Evolutionary conservation across 2,113 vertebrate genomes (phyloP).

Genomic region (Oxyura jamaicensis): DNA sequence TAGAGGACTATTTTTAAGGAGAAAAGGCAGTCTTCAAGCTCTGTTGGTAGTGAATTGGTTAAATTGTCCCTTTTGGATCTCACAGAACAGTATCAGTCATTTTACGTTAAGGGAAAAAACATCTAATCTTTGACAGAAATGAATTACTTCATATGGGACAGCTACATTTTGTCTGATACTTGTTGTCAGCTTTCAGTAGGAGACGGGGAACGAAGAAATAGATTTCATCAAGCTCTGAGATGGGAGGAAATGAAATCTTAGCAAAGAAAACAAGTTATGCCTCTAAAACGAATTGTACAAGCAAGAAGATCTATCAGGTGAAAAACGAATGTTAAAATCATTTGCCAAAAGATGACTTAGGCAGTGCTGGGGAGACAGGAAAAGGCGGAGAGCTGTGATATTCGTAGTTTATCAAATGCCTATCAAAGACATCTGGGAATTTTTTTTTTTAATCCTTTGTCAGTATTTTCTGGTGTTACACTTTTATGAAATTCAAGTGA

Average conservation of each 20-base stretch:
- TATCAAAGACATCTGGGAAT: background rate
- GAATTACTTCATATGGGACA: slow-evolving; percentile 81
- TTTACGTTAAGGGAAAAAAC: slow-evolving; percentile 71
- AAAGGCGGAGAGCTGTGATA: slow-evolving; percentile 8
- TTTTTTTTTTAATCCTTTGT: background rate
- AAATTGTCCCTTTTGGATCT: slow-evolving; percentile 70
- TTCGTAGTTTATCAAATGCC: slow-evolving; percentile 59
- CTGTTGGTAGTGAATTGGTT: slow-evolving; percentile 60
- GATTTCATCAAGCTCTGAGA: slow-evolving; percentile 84
- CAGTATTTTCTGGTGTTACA: background rate
- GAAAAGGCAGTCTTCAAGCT: background rate
- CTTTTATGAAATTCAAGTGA: background rate
- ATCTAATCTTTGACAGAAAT: slow-evolving; percentile 85
- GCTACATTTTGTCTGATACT: slow-evolving; percentile 80
- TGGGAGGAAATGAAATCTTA: slow-evolving; percentile 84
- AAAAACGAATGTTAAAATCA: slow-evolving; percentile 78
- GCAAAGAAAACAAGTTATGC: slow-evolving; percentile 82
- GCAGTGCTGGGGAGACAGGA: slow-evolving; percentile 43
- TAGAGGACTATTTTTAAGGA: background rate
- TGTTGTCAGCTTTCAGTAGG: slow-evolving; percentile 78
- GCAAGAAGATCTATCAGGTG: slow-evolving; percentile 70
- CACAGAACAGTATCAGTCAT: slow-evolving; percentile 79
- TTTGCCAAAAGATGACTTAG: slow-evolving; percentile 71
- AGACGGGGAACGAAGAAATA: slow-evolving; percentile 80
- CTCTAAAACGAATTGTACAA: slow-evolving; percentile 76